Evolutionary conservation across 1,140 invertebrate species (phyloP), one percentile per base, ranked within the genome.

Genomic region (Conopomorpha cramerella): DNA sequence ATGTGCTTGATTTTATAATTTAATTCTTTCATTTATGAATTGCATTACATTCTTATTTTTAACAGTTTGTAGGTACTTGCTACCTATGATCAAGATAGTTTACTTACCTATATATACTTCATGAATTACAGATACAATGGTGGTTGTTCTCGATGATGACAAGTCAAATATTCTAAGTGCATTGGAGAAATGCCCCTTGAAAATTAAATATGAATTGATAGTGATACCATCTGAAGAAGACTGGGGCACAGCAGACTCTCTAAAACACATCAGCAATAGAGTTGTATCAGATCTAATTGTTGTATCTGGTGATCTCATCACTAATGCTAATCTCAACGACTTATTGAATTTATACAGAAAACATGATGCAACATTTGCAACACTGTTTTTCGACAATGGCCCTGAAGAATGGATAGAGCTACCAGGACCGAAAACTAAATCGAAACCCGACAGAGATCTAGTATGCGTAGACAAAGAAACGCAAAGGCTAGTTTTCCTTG

Each of bases 231-330:
- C 82, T 28, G 80, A 85, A 18, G 86, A 91, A 57, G 92, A 95
- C 59, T 86, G 87, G 64, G 95, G 94, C 4, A 97, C 95, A 8
- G 93, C 91, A 8, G 92, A 96, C 54, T 89, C 92, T 10, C 68
- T 97, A 10, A 79, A 90, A 52, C 74, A 84, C 17, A 86, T 96
- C 15, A 81, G 86, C 46, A 88, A 90, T 37, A 68, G 86, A 77
- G 86, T 95, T 13, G 84, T 86, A 46, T 85, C 83, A 13, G 91
- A 96, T 67, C 74, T 95, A 7, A 48, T 96, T n/a, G 82, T 96
- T 10, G 59, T 96, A 0, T 91, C 90, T 26, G 94, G 92, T 68
- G 95, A 98, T 78, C 70, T 96, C 6, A 87, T 98, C 2, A 88
- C 87, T 14, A 88, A 95, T 67, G 76, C 91, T 3, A 82, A 87